Conservation (phyloP, 1,140 invertebrate genomes). For the Diorhabda sublineata region DNA sequence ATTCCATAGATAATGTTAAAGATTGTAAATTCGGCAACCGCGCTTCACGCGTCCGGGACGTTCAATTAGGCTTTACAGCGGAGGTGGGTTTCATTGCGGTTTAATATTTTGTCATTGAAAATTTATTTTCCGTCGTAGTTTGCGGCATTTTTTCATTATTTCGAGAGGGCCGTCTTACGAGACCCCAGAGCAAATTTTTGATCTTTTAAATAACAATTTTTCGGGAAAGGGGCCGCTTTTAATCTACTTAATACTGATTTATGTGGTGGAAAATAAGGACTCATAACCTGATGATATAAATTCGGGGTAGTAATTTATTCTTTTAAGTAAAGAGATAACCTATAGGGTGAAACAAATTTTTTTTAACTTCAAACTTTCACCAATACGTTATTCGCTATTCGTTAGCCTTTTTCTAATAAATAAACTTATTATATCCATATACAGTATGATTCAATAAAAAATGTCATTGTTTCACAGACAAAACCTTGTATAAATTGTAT, state of each 20-base stretch:
- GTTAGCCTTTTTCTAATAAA: no score
- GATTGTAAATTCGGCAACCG: background rate
- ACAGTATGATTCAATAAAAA: no score
- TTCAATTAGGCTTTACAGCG: slow-evolving; percentile 15
- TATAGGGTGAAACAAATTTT: no score
- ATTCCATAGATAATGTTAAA: no score
- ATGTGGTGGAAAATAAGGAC: background rate
- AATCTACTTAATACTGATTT: background rate
- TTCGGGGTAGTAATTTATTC: no score
- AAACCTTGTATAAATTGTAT: no score
- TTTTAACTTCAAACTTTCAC: no score
- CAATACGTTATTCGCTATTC: no score
- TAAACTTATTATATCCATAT: no score
- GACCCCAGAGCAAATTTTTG: background rate
- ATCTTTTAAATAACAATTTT: slow-evolving; percentile 1
- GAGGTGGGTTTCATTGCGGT: slow-evolving; percentile 18
- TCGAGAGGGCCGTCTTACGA: background rate
- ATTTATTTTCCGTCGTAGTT: slow-evolving; percentile 12
- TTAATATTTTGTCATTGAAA: slow-evolving; percentile 20
- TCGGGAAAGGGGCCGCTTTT: background rate
- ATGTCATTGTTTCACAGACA: no score
- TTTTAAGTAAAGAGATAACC: no score
- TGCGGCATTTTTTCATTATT: background rate
- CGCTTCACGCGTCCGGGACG: background rate
- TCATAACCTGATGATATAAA: background rate